Conservation (phyloP, 2,113 vertebrate species). For the Callipepla californica region DNA sequence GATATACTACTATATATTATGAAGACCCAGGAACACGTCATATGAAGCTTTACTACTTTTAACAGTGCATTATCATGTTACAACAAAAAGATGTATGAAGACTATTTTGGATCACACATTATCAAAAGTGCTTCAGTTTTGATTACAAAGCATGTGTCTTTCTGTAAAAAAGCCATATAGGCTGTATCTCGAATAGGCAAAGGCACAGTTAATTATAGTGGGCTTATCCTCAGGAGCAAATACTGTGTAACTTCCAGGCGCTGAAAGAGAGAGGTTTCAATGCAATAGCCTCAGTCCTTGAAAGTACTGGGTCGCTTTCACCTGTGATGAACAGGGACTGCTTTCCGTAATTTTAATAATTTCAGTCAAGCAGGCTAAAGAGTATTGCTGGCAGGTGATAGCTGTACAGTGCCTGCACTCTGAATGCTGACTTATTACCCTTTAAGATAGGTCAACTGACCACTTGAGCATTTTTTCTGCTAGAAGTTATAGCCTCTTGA, state of each 20-base stretch:
- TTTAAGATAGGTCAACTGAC: conserved; percentile 15
- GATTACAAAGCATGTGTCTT: not conserved
- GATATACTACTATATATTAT: not conserved
- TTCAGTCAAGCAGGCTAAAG: conserved; percentile 11
- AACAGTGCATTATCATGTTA: fast-evolving
- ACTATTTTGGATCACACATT: not conserved
- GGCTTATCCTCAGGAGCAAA: conserved; percentile 10
- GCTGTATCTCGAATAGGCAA: not conserved
- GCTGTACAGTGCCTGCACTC: conserved; percentile 24
- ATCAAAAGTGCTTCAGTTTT: not conserved
- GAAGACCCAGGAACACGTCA: not conserved
- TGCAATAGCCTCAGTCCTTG: conserved; percentile 14
- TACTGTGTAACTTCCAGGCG: not conserved
- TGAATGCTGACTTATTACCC: conserved; percentile 38
- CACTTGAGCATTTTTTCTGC: not conserved
- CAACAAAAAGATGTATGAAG: not conserved
- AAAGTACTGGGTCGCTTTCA: conserved; percentile 29
- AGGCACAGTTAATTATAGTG: not conserved
- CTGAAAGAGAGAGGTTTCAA: not conserved
- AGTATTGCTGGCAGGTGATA: not conserved
- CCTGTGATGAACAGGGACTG: conserved; percentile 34
- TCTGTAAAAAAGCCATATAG: not conserved
- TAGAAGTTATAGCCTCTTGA: not conserved
- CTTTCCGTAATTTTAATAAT: conserved; percentile 46
- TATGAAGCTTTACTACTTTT: not conserved